Evolutionary conservation across 2,888 invertebrate genomes (phyloP).

Genomic region (Drosophila mulleri): DNA sequence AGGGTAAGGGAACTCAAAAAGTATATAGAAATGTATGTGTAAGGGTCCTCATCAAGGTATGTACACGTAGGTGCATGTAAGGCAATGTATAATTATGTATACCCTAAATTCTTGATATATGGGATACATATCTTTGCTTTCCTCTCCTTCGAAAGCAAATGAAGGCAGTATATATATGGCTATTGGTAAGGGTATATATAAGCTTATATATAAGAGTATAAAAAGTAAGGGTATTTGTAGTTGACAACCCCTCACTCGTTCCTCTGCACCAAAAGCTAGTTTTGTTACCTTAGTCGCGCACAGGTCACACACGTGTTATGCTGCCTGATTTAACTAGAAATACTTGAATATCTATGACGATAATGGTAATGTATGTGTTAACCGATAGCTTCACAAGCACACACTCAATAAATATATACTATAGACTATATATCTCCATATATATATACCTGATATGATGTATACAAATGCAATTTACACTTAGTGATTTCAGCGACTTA

Average conservation of each 20-base stretch:
- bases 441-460: neutral
- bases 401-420: neutral
- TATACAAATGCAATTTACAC: constrained; percentile 6
- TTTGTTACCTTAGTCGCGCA: constrained; percentile 6
- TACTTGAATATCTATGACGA: constrained; percentile 4
- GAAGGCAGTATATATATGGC: neutral
- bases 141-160: accelerated
- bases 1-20: no score
- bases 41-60: no score
- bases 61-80: neutral
- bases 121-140: neutral
- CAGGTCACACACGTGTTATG: constrained; percentile 5
- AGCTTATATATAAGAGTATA: neutral
- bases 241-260: neutral
- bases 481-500: constrained; percentile 7
- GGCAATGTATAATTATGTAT: neutral
- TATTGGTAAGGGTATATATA: neutral
- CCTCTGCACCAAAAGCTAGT: constrained; percentile 26
- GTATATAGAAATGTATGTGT: neutral
- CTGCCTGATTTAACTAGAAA: constrained; percentile 10
- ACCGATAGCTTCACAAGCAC: constrained; percentile 36
- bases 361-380: constrained; percentile 46
- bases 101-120: neutral
- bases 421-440: neutral
- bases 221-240: no score